Conservation (phyloP, 2,888 invertebrate genomes). For the Agonopterix subpropinquella region DNA sequence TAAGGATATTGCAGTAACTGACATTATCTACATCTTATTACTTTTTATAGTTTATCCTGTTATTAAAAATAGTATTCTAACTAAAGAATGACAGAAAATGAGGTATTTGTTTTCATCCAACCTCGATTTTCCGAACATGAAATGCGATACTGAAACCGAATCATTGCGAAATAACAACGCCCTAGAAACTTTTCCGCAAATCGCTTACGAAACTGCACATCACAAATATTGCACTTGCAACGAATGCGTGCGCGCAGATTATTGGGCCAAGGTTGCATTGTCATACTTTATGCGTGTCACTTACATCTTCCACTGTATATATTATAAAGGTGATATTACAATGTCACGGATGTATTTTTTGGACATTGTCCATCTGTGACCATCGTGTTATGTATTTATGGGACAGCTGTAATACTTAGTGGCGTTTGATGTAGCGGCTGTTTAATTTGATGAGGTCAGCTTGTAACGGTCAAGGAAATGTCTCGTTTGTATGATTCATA, state of each 20-base stretch:
- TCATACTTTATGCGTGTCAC: slow-evolving; percentile 8
- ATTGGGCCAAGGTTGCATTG: slow-evolving; percentile 52
- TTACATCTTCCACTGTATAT: slow-evolving; percentile 11
- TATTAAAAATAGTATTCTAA: too few species aligned
- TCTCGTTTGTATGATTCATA: neutral
- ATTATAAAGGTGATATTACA: slow-evolving; percentile 17
- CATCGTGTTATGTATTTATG: slow-evolving; percentile 14
- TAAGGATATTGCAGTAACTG: too few species aligned
- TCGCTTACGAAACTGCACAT: slow-evolving; percentile 31
- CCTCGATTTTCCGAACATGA: neutral
- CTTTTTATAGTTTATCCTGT: too few species aligned
- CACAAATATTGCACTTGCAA: slow-evolving; percentile 39
- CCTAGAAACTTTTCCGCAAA: slow-evolving; percentile 51
- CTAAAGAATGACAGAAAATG: neutral
- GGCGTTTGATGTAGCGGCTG: slow-evolving; percentile 12
- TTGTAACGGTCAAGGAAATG: slow-evolving; percentile 13
- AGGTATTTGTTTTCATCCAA: neutral
- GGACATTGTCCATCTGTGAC: slow-evolving; percentile 8
- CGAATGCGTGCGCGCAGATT: slow-evolving; percentile 39
- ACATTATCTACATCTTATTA: too few species aligned
- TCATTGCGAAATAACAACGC: slow-evolving; percentile 24
- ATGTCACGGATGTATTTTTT: slow-evolving; percentile 11
- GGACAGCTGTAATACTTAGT: slow-evolving; percentile 6
- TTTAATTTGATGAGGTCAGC: slow-evolving; percentile 11
- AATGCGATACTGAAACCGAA: slow-evolving; percentile 8